Conservation (phyloP, 2,888 invertebrate genomes). For the Neria commutata region DNA sequence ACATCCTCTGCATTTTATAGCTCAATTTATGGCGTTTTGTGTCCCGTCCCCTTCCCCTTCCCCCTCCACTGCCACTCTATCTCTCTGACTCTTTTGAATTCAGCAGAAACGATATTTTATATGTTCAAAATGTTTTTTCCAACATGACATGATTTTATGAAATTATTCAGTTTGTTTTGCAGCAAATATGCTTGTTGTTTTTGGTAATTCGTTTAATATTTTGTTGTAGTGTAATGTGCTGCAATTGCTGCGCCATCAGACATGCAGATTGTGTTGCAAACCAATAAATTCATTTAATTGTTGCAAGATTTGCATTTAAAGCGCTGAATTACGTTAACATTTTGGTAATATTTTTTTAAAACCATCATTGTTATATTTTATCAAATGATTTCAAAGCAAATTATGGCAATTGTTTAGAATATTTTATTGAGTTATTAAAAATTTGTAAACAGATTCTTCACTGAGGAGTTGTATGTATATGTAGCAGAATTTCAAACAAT, state of each 20-base stretch:
- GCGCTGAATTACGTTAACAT: too few species aligned
- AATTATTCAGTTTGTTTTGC: too few species aligned
- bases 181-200: neutral
- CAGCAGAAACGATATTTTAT: neutral
- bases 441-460: too few species aligned
- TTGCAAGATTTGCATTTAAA: too few species aligned
- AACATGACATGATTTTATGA: neutral
- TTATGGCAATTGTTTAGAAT: too few species aligned
- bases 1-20: too few species aligned
- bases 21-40: neutral
- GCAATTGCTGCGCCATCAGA: conserved; percentile 25
- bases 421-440: too few species aligned
- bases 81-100: neutral
- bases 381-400: too few species aligned
- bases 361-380: too few species aligned
- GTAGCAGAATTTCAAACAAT: too few species aligned
- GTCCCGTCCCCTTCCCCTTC: neutral
- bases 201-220: neutral
- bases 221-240: neutral
- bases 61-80: neutral
- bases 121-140: neutral
- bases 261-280: conserved; percentile 39
- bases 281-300: conserved; percentile 26
- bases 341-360: too few species aligned
- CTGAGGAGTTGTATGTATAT: too few species aligned